Base-by-base conservation (phyloP, 2,888 invertebrate genomes). In the Ypsolopha sequella region DNA sequence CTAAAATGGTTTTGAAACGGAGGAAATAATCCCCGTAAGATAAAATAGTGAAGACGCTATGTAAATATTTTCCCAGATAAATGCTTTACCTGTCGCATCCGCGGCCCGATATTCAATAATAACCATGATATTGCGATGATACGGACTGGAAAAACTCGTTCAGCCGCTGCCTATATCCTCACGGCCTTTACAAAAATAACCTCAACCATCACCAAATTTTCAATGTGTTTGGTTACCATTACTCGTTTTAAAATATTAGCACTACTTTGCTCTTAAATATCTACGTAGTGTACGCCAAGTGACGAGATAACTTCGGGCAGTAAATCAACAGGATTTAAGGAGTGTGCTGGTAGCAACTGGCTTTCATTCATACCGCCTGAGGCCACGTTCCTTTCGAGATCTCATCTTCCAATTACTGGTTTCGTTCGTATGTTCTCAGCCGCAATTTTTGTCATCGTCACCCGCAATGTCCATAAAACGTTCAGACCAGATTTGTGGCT, bases 71-170 rank as follows among this genome's bases (percentile, higher is more conserved):
- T 68, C 70, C 64, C 70, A 76, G 81, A 82, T 85, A 84, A 81
- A 85, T 80, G 78, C 73, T 77, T 78, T 73, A 82, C 80, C 81
- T 84, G 85, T 80, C 85, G 81, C 79, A 81, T 71, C 73, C 80
- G 73, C 79, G 74, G 74, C 71, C 76, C 77, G 74, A 75, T 80
- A 77, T 82, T 85, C 76, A 80, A 85, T 85, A 84, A 85, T 82
- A 85, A 82, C 82, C 84, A 80, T 85, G 84, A 85, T 86, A 86
- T 82, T 78, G 84, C 81, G 85, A 86, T 84, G 85, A 85, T 85
- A 82, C 80, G 70, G 76, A 86, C 85, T 85, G 84, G 85, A 85
- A 85, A 86, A 85, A 86, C 85, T 85, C 76, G 85, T 85, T 86
- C 76, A 73, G 72, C 71, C 75, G 79, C 80, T 82, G 82, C 81